Conservation (phyloP, 2,113 vertebrate species). For the Phylloscopus trochilus region DNA sequence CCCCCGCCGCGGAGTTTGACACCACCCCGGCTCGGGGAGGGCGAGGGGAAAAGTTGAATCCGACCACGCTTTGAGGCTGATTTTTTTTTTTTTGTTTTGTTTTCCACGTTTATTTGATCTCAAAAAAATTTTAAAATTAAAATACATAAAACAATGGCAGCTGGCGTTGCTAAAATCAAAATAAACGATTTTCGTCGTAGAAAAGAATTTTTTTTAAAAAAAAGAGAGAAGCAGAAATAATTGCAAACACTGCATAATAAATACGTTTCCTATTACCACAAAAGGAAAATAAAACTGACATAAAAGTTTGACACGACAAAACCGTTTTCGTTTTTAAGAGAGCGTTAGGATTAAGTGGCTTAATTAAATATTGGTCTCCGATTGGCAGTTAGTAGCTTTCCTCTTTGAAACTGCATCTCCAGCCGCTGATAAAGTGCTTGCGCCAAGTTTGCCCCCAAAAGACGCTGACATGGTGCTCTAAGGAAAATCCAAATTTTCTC, state of each 20-base stretch:
- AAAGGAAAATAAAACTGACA: constrained; percentile 71
- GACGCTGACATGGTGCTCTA: neutral
- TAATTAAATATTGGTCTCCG: constrained; percentile 78
- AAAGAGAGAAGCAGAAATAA: constrained; percentile 73
- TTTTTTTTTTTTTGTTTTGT: neutral
- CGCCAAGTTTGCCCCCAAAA: constrained; percentile 39
- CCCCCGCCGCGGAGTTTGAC: neutral
- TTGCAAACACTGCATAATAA: constrained; percentile 87
- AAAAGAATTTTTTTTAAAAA: constrained; percentile 55
- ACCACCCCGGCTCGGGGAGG: neutral
- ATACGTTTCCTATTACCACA: constrained; percentile 81
- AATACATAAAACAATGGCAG: constrained; percentile 81
- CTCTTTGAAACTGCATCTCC: constrained; percentile 31
- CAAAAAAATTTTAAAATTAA: constrained; percentile 44
- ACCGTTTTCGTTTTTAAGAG: constrained; percentile 34
- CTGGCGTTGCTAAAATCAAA: constrained; percentile 77
- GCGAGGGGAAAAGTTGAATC: neutral
- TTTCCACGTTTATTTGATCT: constrained; percentile 62
- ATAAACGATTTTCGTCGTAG: constrained; percentile 76
- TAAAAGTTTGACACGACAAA: constrained; percentile 74
- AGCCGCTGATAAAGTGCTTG: constrained; percentile 89
- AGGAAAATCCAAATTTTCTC: constrained; percentile 64
- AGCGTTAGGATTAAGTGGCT: constrained; percentile 73
- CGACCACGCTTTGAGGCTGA: neutral
- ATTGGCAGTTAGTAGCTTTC: constrained; percentile 81